Evolutionary conservation across 2,888 invertebrate species (phyloP), one percentile per base, ranked within the genome.

Genomic region (Tiliacea aurago): DNA sequence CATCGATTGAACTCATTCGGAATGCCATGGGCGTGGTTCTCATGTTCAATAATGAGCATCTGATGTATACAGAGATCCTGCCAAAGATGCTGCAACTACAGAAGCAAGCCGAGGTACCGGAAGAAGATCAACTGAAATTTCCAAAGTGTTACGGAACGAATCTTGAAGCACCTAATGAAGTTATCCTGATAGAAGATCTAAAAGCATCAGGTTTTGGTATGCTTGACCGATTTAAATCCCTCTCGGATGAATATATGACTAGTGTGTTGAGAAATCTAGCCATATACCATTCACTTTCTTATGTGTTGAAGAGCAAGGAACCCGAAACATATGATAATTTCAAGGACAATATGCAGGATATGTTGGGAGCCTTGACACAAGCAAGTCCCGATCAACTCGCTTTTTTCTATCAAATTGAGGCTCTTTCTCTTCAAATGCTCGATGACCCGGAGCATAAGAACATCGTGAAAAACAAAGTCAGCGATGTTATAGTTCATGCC

Each of bases 101-200:
- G 75, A 84, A 84, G 69, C 80, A 73, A 9, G 90, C 88, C 4
- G 88, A 79, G 1, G 71, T 92, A 11, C 85, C 91, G 6, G 84
- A 88, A 73, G 79, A 87, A 47, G 90, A 93, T 4, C 80, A 73
- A 66, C 69, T 92, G 3, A 85, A 76, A 76, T 89, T 84, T 66
- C 88, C 93, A 4, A 82, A 84, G 64, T 92, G 91, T 65, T 93
- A 91, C 33, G 93, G 92, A 18, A 76, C 82, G 13, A 55, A 82
- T 1, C n/a, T 51, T 1, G 90, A 92, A 73, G 64, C 72, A 56
- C 86, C 86, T 0, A 73, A 92, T 59, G 93, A 93, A 86, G 83
- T 92, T 3, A 88, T 93, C 15, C 68, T 93, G 6, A 72, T 93
- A 4, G 92, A 94, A 87, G 94, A 94, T 71, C 78, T 94, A 4